Evolutionary conservation across 2,113 vertebrate species (phyloP).

Genomic region (Xiphophorus maculatus): DNA sequence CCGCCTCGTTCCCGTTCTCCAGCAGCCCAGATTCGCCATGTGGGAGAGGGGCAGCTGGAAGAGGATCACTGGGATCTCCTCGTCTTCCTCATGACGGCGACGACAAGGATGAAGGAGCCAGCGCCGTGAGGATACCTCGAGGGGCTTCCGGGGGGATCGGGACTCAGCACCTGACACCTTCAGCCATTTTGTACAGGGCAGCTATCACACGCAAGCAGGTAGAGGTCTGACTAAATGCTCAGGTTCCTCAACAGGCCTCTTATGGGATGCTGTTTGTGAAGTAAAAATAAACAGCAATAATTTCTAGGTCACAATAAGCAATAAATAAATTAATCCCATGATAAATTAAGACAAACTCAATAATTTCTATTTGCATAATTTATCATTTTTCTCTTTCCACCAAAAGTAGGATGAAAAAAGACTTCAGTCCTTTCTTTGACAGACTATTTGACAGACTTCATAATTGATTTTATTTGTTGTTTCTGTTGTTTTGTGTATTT

Average conservation of each 20-base stretch:
- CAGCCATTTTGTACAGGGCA: constrained; percentile 91
- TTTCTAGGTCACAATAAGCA: too few relatives aligned
- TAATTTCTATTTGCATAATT: too few relatives aligned
- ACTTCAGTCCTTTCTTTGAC: too few relatives aligned
- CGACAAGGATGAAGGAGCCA: constrained; percentile 79
- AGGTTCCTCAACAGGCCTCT: neutral
- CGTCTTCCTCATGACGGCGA: constrained; percentile 78
- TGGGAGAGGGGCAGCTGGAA: constrained; percentile 77
- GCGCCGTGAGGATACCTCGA: constrained; percentile 74
- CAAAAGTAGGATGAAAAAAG: too few relatives aligned
- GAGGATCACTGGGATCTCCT: constrained; percentile 75
- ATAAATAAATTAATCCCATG: too few relatives aligned
- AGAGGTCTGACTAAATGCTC: neutral
- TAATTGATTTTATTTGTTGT: too few relatives aligned
- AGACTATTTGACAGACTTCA: too few relatives aligned
- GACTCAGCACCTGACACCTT: constrained; percentile 85
- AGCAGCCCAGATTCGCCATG: constrained; percentile 91
- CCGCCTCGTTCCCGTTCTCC: constrained; percentile 86
- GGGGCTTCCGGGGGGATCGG: constrained; percentile 80
- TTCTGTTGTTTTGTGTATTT: too few relatives aligned
- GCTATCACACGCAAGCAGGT: constrained; percentile 95
- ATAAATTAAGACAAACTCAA: too few relatives aligned
- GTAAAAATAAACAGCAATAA: too few relatives aligned
- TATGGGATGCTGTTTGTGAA: too few relatives aligned
- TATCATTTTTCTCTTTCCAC: too few relatives aligned